Evolutionary conservation across 2,888 invertebrate genomes (phyloP), one percentile per base, ranked within the genome.

Genomic region (Dromius quadrimaculatus): DNA sequence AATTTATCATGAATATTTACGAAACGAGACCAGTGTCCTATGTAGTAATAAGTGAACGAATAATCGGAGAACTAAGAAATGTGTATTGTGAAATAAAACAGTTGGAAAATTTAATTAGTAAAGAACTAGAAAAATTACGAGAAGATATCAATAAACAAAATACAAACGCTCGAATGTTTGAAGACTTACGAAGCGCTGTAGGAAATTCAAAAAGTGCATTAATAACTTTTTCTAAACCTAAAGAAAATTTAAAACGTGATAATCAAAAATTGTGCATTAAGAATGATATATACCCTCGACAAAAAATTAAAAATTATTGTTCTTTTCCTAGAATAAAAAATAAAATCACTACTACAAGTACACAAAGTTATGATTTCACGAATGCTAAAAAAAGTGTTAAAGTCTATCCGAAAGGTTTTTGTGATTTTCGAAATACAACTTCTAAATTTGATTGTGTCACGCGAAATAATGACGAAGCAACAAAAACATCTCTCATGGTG

Each of bases 171-270:
- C 6, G 36, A 9, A 70, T 47, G 15, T 50, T 47, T 47, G 50
- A 70, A 36, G 62, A 20, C 11, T 28, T 70, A 15, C 28, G 70
- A 11, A 50, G 20, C 23, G 62, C 50, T 5, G 62, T 70, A 22
- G 70, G 70, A 3, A 61, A 36, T 19, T 70, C 70, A n/a, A 45
- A 23, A 62, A 70, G 61, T 50, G 70, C 70, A 15, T 13, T 70
- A 9, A 61, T 70, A 9, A 70, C 70, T 13, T 62, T 70, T 70
- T 41, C 50, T 2, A 70, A 70, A 50, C 9, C 47, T 1, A 47
- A 62, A 15, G 43, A 45, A 1, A 23, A 15, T 32, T 41, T 57
- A 11, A 20, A 59, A 15, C 23, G 22, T 1, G 34, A 20, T 2
- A 22, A 8, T 13, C 70, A 57, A 50, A 57, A 47, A 6, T 50